Conservation (phyloP, 2,797 vertebrate species). For the Chaetodon trifasciatus region DNA sequence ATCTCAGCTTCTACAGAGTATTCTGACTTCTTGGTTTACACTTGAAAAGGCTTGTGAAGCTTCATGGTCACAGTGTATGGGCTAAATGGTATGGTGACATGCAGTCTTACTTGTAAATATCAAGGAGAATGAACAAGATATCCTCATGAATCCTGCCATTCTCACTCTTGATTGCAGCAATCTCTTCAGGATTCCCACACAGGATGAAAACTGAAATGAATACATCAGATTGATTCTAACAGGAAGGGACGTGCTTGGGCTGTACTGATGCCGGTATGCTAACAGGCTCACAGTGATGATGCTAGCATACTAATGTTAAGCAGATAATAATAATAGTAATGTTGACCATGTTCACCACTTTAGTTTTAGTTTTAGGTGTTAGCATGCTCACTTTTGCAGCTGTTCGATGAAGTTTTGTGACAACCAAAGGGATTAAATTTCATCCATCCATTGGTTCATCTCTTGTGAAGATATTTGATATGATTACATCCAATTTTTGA, state of each 20-base stretch:
- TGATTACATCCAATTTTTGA: not conserved
- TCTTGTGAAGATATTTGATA: not conserved
- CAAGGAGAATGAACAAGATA: slow-evolving; percentile 91
- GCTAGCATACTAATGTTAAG: too few relatives aligned
- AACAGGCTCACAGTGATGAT: too few relatives aligned
- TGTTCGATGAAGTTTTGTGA: too few relatives aligned
- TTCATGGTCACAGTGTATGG: not conserved
- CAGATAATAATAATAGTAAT: too few relatives aligned
- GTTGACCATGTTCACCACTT: too few relatives aligned
- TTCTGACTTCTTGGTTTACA: not conserved
- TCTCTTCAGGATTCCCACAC: slow-evolving; percentile 85
- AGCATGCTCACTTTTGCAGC: too few relatives aligned
- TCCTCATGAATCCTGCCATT: slow-evolving; percentile 72
- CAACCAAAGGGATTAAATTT: too few relatives aligned
- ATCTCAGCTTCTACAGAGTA: not conserved
- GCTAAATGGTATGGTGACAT: not conserved
- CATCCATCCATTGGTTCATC: not conserved
- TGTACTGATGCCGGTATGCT: not conserved
- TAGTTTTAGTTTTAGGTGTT: too few relatives aligned
- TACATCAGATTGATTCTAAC: not conserved
- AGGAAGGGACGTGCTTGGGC: not conserved
- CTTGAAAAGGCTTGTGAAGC: not conserved
- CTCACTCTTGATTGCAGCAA: slow-evolving; percentile 73
- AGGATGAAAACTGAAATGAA: slow-evolving; percentile 89
- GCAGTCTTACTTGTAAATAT: slow-evolving; percentile 92